Percentiles rank a stretch among this genome's conserved stretches.
Evolutionary conservation across 2,797 vertebrate genomes (phyloP).

Genomic region (Typhlichthys eigenmanni): DNA sequence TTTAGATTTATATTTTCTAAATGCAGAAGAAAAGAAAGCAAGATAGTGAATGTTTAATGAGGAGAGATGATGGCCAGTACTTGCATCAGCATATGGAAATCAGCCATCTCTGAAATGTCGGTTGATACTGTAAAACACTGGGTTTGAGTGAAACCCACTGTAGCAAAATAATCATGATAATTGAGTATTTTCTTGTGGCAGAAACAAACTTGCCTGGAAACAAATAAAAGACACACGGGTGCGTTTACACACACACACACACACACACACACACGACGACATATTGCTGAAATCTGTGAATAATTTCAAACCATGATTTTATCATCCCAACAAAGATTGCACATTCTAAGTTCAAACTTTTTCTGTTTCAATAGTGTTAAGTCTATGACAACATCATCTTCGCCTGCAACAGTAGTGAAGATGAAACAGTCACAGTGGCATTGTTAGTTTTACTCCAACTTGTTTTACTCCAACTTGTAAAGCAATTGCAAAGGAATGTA

Average conservation of each 20-base stretch:
- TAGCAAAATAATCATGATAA: constrained; percentile 65
- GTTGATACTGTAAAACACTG: constrained; percentile 64
- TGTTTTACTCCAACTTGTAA: too few relatives aligned
- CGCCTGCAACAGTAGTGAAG: too few relatives aligned
- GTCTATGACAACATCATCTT: too few relatives aligned
- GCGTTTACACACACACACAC: neutral
- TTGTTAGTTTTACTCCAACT: too few relatives aligned
- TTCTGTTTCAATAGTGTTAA: neutral
- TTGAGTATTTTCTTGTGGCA: constrained; percentile 56
- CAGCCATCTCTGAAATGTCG: constrained; percentile 64
- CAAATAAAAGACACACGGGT: constrained; percentile 13
- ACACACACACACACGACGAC: constrained; percentile 1
- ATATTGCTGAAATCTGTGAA: constrained; percentile 5
- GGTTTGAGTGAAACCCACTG: constrained; percentile 48
- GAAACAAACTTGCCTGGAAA: constrained; percentile 33
- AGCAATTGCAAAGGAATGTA: too few relatives aligned
- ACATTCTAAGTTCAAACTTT: neutral
- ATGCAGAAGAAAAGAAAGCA: constrained; percentile 52
- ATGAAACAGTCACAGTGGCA: too few relatives aligned
- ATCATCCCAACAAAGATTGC: neutral
- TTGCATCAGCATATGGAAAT: constrained; percentile 73
- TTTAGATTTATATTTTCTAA: constrained; percentile 48
- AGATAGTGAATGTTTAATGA: constrained; percentile 71
- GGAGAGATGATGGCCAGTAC: constrained; percentile 73
- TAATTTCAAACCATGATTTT: neutral